A percentile compares a stretch with the other conserved stretches of the same genome.
These are phyloP conservation scores for Lagocephalus sceleratus DNA, from an alignment of 2,797 vertebrate genomes.

Conservation along the genomic window DNA sequence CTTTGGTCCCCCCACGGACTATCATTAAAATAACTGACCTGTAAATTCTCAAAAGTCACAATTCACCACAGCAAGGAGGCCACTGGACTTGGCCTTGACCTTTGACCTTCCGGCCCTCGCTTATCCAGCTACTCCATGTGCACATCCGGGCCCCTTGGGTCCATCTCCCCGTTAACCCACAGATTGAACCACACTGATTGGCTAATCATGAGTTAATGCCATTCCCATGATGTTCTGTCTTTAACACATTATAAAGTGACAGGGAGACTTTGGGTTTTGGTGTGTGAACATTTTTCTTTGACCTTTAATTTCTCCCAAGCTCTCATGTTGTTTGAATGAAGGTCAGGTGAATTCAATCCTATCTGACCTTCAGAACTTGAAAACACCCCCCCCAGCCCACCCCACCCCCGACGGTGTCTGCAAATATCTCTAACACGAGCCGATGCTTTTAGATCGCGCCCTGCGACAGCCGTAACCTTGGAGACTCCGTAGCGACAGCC, in stretches of 20 bases:
- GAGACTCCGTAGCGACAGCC: constrained; percentile 15
- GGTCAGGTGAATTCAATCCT: not conserved
- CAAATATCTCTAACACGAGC: constrained; percentile 4
- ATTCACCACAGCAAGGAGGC: constrained; percentile 34
- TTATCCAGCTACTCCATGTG: constrained; percentile 42
- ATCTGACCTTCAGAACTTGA: not conserved
- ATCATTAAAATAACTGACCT: too few species aligned
- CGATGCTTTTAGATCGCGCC: constrained; percentile 16
- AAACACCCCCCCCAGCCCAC: not conserved
- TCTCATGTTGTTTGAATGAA: not conserved
- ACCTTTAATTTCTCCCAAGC: constrained; percentile 10
- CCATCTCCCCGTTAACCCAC: constrained; percentile 23
- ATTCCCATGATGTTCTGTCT: constrained; percentile 26
- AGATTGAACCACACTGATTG: constrained; percentile 35
- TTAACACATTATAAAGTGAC: constrained; percentile 40
- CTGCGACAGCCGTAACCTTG: constrained; percentile 36
- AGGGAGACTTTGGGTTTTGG: constrained; percentile 23
- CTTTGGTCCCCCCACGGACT: too few species aligned
- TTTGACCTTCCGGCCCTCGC: too few species aligned
- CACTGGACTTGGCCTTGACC: constrained; percentile 58
- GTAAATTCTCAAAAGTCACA: constrained; percentile 8
- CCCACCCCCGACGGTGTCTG: not conserved
- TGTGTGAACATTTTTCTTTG: constrained; percentile 32
- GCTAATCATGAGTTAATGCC: constrained; percentile 24
- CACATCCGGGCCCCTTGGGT: constrained; percentile 24